Base-by-base conservation (phyloP, 2,888 invertebrate genomes). In the Physocephala rufipes region DNA sequence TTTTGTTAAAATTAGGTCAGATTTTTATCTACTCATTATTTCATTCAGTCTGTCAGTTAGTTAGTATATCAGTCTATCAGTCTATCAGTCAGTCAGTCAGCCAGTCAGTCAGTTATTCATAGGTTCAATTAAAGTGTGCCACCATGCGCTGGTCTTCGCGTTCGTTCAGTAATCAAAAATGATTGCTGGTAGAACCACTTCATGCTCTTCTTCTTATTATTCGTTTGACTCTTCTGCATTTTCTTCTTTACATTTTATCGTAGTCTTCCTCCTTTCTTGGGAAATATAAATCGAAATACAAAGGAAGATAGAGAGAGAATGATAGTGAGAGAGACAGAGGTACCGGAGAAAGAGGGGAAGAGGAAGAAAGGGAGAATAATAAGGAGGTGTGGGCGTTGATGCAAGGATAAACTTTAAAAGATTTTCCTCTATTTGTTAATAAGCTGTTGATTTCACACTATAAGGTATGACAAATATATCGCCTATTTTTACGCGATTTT, bases 11-110 rank as follows among this genome's bases (percentile, higher is more conserved):
- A 64, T 65, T 58, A 58, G 67, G 67, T 67, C 67, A 67, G 67
- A 67, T 67, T 67, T 67, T 36, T 66, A 67, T 67, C 67, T 67
- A 53, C 58, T 67, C 67, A 61, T 67, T 61, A 59, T 30, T 67
- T 59, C 61, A 49, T 47, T 59, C 28, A 66, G 12, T 59, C n/a
- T n/a, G n/a, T n/a, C n/a, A n/a, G n/a, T n/a, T n/a, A n/a, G n/a
- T n/a, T n/a, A n/a, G n/a, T n/a, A n/a, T n/a, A n/a, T n/a, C 69
- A 30, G 30, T 24, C 62, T 51, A 26, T 63, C 63, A 61, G 21
- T 59, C 58, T 43, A n/a, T 65, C 53, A 55, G 45, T 58, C 63
- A 53, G 26, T 65, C 66, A 66, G 49, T 66, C 66, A 19, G 58
- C 43, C 58, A 51, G 16, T 62, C 61, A 59, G 36, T 53, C 67